Conservation (phyloP, 2,113 vertebrate species). For the Phaethornis superciliosus region DNA sequence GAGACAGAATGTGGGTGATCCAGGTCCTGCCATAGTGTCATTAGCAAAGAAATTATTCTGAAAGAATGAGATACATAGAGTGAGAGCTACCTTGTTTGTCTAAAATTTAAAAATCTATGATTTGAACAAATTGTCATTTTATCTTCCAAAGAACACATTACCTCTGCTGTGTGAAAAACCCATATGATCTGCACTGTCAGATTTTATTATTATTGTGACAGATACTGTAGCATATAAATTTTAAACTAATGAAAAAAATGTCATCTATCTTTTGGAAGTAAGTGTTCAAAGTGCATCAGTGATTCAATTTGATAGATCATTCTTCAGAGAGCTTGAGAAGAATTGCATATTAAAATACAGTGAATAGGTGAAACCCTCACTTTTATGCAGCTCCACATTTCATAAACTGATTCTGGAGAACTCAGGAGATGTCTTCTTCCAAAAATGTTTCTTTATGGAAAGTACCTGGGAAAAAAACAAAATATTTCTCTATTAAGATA, state of each 20-base stretch:
- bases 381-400: conserved; percentile 40
- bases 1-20: neutral
- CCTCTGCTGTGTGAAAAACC: conserved; percentile 61
- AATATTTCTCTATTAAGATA: neutral
- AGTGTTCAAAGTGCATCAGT: conserved; percentile 72
- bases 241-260: conserved; percentile 81
- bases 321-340: conserved; percentile 64
- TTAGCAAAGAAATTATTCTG: conserved; percentile 24
- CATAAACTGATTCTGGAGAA: conserved; percentile 65
- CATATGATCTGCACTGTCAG: conserved; percentile 77
- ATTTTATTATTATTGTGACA: conserved; percentile 82
- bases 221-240: conserved; percentile 74
- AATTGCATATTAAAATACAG: conserved; percentile 66
- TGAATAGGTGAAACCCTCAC: conserved; percentile 40
- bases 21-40: neutral
- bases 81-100: conserved; percentile 53
- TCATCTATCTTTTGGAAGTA: conserved; percentile 75
- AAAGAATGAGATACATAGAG: conserved; percentile 32
- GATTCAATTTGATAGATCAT: conserved; percentile 73
- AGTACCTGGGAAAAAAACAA: neutral
- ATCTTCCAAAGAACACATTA: conserved; percentile 73
- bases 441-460: conserved; percentile 13
- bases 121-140: conserved; percentile 79
- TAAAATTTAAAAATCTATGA: conserved; percentile 68
- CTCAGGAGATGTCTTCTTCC: conserved; percentile 25